Evolutionary conservation across 2,797 vertebrate genomes (phyloP).

Genomic region (Triplophysa bombifrons): DNA sequence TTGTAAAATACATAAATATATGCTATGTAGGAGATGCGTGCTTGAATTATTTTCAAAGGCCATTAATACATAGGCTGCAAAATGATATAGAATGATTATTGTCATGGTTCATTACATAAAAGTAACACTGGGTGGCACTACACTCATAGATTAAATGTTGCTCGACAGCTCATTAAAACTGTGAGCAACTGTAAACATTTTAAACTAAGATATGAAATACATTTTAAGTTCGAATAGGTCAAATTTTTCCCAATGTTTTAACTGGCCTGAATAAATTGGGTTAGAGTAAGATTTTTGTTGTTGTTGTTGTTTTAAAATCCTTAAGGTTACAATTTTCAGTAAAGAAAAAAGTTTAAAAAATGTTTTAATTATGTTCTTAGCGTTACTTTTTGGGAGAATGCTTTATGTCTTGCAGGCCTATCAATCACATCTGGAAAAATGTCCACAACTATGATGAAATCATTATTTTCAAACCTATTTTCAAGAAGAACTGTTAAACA

Average conservation of each 20-base stretch:
- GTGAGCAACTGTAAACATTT: background rate
- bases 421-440: background rate
- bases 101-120: background rate
- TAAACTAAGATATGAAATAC: background rate
- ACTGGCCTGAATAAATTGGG: no score
- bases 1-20: background rate
- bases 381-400: no score
- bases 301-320: no score
- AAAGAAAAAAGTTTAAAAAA: no score
- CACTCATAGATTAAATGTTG: slow-evolving; percentile 7
- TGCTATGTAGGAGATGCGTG: background rate
- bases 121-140: slow-evolving; percentile 48
- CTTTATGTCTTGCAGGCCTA: background rate
- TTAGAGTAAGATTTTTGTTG: no score
- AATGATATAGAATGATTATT: background rate
- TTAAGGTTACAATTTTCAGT: no score
- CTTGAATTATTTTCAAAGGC: background rate
- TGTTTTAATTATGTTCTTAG: no score
- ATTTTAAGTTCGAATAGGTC: background rate
- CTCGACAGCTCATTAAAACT: background rate
- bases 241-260: background rate
- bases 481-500: background rate
- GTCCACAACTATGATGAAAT: background rate
- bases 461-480: background rate
- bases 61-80: background rate